Evolutionary conservation across 2,113 vertebrate genomes (phyloP).

Genomic region (Lycocorax pyrrhopterus): DNA sequence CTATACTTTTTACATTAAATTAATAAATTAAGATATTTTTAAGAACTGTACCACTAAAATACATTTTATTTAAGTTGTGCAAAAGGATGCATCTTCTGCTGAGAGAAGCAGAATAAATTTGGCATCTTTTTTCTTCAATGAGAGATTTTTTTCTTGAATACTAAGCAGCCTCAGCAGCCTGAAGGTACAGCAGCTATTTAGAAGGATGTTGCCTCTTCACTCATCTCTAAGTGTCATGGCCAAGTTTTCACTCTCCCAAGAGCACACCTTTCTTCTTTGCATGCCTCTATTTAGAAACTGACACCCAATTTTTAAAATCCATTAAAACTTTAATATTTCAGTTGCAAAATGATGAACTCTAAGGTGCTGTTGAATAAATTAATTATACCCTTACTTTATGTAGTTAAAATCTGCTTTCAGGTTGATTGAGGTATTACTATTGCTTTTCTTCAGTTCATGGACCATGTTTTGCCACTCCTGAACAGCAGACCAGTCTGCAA

Average conservation of each 20-base stretch:
- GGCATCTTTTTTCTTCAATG: neutral
- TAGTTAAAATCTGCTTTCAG: slow-evolving; percentile 96
- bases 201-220: neutral
- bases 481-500: slow-evolving; percentile 91
- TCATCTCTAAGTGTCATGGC: neutral
- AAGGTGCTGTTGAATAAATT: neutral
- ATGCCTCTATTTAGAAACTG: neutral
- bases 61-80: neutral
- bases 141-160: neutral
- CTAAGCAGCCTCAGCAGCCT: neutral
- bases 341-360: neutral
- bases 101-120: neutral
- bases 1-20: neutral
- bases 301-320: neutral
- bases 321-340: neutral
- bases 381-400: slow-evolving; percentile 77
- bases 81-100: neutral
- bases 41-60: neutral
- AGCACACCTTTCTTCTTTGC: neutral
- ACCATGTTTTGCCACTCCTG: slow-evolving; percentile 93
- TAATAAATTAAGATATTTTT: neutral
- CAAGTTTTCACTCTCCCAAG: neutral
- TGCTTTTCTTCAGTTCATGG: slow-evolving; percentile 84
- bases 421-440: slow-evolving; percentile 79
- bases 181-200: neutral